Evolutionary conservation across 30 jellyfish, hydroid and myxozoan species (phyloP), one percentile per base, ranked within the genome.

Genomic region (Aurelia sp.): DNA sequence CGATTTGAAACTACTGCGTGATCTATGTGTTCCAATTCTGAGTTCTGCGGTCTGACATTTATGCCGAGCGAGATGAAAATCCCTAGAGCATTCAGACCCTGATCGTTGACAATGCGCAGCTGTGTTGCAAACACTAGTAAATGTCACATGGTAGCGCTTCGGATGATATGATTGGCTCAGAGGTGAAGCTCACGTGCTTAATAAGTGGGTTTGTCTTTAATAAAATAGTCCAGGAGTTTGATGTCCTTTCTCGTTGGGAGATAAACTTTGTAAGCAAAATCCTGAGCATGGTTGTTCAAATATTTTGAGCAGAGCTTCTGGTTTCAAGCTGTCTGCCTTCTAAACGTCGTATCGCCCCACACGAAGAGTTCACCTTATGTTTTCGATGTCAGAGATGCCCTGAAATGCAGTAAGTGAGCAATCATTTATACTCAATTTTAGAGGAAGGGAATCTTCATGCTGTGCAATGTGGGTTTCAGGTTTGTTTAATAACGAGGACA

Each of bases 101-200:
- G 93, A 69, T 73, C 87, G 93, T 66, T 84, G 93, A 84, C 93
- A 84, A 84, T 84, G 84, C 93, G 93, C 93, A 84, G 93, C 93
- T 84, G 93, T 64, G 93, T 48, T 63, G 62, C 40, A 72, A 59
- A 71, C 93, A 84, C 68, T 71, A 35, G 93, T 61, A 71, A 9
- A 48, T 60, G 72, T 71, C 93, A 84, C 84, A 76, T 84, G 93
- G 84, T 53, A 64, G 62, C 27, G 0, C 63, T 58, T 58, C 31
- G 0, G 33, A 31, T 66, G 63, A 35, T 41, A 9, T 67, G 87
- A 84, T 84, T 84, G 93, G 93, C 33, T 30, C 1, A 7, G 60
- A 10, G 57, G 61, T 16, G 65, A 71, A 44, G 66, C 93, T 71
- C 93, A 84, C 93, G 93, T 84, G 93, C 84, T 84, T 84, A 84